Percentiles rank a stretch among this genome's conserved stretches.
phyloP scores from a whole-genome alignment of 30 jellyfish, hydroid and myxozoan genomes.

The Aurelia sp. region DNA sequence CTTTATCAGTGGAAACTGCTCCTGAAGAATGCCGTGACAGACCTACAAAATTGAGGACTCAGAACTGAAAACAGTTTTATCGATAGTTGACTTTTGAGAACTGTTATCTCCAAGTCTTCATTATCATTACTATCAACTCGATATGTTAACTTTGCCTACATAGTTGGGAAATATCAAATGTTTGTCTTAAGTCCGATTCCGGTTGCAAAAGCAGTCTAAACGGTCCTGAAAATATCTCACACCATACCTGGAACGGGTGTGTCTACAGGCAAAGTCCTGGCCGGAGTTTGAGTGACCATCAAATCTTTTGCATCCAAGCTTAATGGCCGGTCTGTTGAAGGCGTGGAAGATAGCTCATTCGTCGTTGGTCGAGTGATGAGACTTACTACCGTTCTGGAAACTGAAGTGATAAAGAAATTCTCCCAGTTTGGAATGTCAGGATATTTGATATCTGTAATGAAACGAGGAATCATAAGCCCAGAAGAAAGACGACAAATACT shows the following conservation, averaged over 20 bases:
- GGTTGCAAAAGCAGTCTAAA: not conserved
- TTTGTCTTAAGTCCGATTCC: too few relatives aligned
- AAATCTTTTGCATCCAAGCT: constrained; percentile 37
- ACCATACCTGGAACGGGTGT: constrained; percentile 18
- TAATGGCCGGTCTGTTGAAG: constrained; percentile 14
- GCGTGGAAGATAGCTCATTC: not conserved
- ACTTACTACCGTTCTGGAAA: constrained; percentile 70
- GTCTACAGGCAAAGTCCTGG: constrained; percentile 38
- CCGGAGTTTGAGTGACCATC: constrained; percentile 44
- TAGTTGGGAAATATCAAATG: too few relatives aligned
- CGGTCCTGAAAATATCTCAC: not conserved
- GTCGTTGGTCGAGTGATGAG: constrained; percentile 52
- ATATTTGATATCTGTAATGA: constrained; percentile 41
- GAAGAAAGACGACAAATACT: too few relatives aligned
- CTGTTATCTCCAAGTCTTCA: too few relatives aligned
- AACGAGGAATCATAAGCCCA: not conserved
- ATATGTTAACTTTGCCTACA: too few relatives aligned
- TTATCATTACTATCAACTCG: too few relatives aligned
- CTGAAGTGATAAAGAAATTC: constrained; percentile 50
- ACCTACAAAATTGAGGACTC: not conserved
- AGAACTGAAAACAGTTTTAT: too few relatives aligned
- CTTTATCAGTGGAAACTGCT: not conserved
- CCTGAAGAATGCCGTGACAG: not conserved
- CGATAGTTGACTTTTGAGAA: too few relatives aligned
- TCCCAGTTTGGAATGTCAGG: constrained; percentile 77